Conservation (phyloP, 2,113 vertebrate species). For the Hiodon alosoides region DNA sequence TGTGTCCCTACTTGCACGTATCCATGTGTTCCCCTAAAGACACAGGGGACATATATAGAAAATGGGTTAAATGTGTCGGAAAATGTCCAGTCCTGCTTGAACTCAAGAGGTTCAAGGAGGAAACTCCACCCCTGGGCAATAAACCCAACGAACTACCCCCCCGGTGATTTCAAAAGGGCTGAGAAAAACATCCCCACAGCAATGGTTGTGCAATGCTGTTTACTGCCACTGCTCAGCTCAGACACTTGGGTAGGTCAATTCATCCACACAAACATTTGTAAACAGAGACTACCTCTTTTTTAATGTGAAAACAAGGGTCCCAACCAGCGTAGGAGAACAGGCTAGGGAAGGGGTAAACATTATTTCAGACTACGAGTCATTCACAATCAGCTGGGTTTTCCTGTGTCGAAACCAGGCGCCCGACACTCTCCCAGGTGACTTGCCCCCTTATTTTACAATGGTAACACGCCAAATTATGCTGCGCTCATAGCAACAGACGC, state of each 20-base stretch:
- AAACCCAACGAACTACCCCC: too few species aligned
- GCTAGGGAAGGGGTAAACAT: background rate
- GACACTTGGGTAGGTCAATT: background rate
- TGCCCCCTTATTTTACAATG: background rate
- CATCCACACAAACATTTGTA: constrained; percentile 1
- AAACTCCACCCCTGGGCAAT: too few species aligned
- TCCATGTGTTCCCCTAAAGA: too few species aligned
- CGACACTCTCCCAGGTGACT: background rate
- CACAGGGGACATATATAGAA: too few species aligned
- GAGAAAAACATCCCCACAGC: background rate
- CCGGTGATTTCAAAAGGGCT: too few species aligned
- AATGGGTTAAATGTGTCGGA: too few species aligned
- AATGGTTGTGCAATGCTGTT: background rate
- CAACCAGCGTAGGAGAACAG: background rate
- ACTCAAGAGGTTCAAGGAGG: background rate
- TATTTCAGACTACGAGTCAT: background rate
- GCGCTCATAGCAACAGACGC: background rate
- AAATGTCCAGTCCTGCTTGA: background rate
- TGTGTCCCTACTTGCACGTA: too few species aligned
- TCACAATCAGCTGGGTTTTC: background rate
- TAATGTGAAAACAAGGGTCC: background rate
- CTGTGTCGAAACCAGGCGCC: background rate
- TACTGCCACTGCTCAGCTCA: background rate
- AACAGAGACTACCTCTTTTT: background rate
- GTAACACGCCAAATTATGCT: background rate